Conservation (phyloP, 2,797 vertebrate genomes). For the Labroides dimidiatus region DNA sequence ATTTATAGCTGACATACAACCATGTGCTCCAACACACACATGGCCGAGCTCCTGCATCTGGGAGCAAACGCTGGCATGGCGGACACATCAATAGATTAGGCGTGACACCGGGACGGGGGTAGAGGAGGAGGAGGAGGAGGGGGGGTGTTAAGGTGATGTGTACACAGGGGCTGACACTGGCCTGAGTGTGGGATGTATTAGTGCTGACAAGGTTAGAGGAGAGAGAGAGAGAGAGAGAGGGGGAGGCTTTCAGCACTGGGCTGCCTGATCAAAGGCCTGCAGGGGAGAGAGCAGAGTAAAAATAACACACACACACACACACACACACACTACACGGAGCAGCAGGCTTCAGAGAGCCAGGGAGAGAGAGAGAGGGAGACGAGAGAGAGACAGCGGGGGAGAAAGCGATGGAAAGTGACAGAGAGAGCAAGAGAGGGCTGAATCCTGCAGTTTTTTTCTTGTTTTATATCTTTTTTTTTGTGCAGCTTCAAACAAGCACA, state of each 20-base stretch:
- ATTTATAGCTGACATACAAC: constrained; percentile 15
- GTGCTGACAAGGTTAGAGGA: constrained; percentile 79
- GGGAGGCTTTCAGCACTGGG: constrained; percentile 59
- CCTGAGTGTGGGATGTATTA: constrained; percentile 76
- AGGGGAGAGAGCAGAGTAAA: constrained; percentile 73
- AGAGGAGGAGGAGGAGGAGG: background rate
- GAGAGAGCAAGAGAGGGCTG: constrained; percentile 3
- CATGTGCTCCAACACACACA: constrained; percentile 25
- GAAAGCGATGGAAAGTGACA: background rate
- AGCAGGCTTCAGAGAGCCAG: constrained; percentile 51
- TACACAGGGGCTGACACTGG: constrained; percentile 75
- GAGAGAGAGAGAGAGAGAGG: constrained; percentile 16
- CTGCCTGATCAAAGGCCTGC: constrained; percentile 76
- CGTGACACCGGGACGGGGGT: constrained; percentile 58
- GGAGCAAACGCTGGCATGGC: constrained; percentile 54
- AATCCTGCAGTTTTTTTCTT: constrained; percentile 33
- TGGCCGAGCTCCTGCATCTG: constrained; percentile 6
- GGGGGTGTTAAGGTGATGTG: constrained; percentile 70
- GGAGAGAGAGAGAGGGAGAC: background rate
- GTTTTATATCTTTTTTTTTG: constrained; percentile 53
- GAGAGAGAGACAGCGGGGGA: background rate
- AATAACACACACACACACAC: constrained; percentile 74
- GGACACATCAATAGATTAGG: constrained; percentile 70
- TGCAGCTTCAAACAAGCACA: constrained; percentile 38
- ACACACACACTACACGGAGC: constrained; percentile 59